Evolutionary conservation across 2,113 vertebrate species (phyloP).

Genomic region (Oreotragus oreotragus): DNA sequence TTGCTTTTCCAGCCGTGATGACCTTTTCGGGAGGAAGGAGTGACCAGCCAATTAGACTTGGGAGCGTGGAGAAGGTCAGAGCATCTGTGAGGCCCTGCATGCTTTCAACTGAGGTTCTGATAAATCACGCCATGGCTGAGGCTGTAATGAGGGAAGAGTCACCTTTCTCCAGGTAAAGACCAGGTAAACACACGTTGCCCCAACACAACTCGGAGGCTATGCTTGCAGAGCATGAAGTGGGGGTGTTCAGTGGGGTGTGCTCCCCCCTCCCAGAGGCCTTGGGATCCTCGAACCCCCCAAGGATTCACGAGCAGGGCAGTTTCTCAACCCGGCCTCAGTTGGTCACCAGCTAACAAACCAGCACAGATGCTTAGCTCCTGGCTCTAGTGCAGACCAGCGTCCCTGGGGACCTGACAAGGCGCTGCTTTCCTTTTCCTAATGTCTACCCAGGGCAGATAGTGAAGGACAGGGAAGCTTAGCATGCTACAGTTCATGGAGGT

Average conservation of each 20-base stretch:
- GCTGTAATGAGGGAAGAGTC: not conserved
- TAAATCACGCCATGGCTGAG: not conserved
- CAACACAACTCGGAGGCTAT: rapidly evolving
- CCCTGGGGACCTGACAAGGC: not conserved
- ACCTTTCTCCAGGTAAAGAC: not conserved
- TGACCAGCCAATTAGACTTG: not conserved
- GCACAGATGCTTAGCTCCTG: not conserved
- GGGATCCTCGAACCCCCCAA: rapidly evolving
- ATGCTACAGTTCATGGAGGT: not conserved
- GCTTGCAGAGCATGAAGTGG: rapidly evolving
- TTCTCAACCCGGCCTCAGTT: not conserved
- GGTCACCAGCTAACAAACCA: not conserved
- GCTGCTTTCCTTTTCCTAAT: not conserved
- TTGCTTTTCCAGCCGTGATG: not conserved
- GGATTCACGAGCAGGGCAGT: rapidly evolving
- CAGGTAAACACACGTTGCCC: rapidly evolving
- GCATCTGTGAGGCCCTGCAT: not conserved
- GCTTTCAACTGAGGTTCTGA: not conserved
- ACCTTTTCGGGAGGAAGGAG: not conserved
- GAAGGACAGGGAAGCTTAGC: not conserved
- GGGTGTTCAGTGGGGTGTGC: not conserved
- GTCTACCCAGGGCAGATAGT: not conserved
- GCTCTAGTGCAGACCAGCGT: rapidly evolving
- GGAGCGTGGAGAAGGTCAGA: not conserved
- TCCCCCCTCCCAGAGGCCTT: not conserved